Base-by-base conservation (phyloP, 1,140 invertebrate species). In the Mya arenaria region DNA sequence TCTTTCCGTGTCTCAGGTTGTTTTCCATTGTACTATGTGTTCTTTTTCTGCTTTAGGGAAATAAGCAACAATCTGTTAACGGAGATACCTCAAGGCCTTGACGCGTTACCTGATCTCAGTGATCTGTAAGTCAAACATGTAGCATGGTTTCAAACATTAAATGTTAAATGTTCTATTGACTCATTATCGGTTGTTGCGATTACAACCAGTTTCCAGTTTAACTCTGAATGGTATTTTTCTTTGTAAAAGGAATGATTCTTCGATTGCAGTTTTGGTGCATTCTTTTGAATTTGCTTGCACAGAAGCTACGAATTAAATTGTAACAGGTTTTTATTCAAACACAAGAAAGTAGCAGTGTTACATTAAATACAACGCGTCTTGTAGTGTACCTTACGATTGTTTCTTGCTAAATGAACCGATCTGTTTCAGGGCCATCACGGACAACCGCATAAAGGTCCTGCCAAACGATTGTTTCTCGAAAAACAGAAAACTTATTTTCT, bases 401-500 rank as follows among this genome's bases (percentile, higher is more conserved):
- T n/a, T 36, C n/a, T 82, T 82, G 6, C 48, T 41, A 68, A 2
- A n/a, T 60, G 23, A 56, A 37, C 17, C 44, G 63, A 69, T 55
- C 30, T 55, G 8, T 86, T 87, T 37, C 79, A 91, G 90, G 55
- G 84, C 84, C n/a, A 79, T 91, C 1, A 85, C 84, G 13, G 83
- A 87, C 52, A 91, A 91, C 72, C 37, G 48, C 25, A 86, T 91
- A 4, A 72, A 84, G 2, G 83, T 86, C 62, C 41, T 91, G 15
- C 84, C 87, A 10, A 88, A 88, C 68, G 58, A 85, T 17, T 75
- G 81, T 30, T 92, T 92, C 73, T 28, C 52, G 3, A 72, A 83
- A 13, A 92, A 93, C 66, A 83, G 87, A 25, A 87, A 90, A 32
- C 56, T 92, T 39, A 82, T 84, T 4, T 82, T 90, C 4, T 68